Conservation (phyloP, 2,888 invertebrate genomes). For the Meteorus colon region DNA sequence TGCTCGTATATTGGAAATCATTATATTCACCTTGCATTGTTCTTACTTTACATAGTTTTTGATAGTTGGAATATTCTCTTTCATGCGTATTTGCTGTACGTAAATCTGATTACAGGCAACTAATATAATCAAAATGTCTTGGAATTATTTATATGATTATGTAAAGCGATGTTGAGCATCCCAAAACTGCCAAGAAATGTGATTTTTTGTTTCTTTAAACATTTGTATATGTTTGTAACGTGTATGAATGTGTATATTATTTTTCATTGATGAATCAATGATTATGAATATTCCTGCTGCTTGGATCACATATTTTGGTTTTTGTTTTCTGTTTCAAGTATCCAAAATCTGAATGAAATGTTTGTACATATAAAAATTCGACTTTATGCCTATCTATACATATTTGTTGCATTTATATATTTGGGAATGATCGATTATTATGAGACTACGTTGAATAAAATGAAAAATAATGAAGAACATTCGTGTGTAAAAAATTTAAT, state of each 20-base stretch:
- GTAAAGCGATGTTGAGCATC: conserved; percentile 2
- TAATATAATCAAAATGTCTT: background rate
- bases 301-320: too few species aligned
- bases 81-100: background rate
- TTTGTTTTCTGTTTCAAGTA: too few species aligned
- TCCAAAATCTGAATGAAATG: background rate
- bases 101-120: background rate
- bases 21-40: background rate
- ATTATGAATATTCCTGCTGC: too few species aligned
- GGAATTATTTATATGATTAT: background rate
- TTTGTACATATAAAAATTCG: background rate
- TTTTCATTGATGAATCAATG: background rate
- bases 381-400: background rate
- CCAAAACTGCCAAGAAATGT: conserved; percentile 18
- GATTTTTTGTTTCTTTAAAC: conserved; percentile 13
- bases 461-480: background rate
- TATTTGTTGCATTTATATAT: background rate
- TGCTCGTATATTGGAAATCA: background rate
- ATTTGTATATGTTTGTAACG: conserved; percentile 14
- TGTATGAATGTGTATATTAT: conserved; percentile 2
- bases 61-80: background rate
- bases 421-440: background rate
- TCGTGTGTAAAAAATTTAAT: background rate
- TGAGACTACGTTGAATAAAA: background rate
- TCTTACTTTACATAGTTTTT: background rate